Evolutionary conservation across 1,140 invertebrate species (phyloP).

Genomic region (Trichonephila clavata): DNA sequence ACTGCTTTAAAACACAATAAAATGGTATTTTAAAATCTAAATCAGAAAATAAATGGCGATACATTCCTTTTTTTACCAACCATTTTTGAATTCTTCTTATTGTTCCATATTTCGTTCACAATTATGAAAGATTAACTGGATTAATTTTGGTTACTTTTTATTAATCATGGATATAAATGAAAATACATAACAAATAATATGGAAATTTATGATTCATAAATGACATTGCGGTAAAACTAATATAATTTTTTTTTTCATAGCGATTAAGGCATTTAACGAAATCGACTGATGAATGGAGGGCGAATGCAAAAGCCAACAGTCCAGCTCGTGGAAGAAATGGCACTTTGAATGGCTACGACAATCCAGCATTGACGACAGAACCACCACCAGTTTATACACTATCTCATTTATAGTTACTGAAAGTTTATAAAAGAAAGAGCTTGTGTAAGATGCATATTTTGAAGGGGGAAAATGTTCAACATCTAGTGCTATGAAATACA

Average conservation of each 20-base stretch:
- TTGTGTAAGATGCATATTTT: neutral
- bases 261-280: conserved; percentile 29
- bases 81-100: too few relatives aligned
- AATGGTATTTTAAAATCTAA: too few relatives aligned
- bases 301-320: conserved; percentile 62
- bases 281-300: conserved; percentile 53
- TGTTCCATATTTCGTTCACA: too few relatives aligned
- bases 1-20: too few relatives aligned
- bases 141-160: too few relatives aligned
- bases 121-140: too few relatives aligned
- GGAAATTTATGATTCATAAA: too few relatives aligned
- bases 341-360: conserved; percentile 59
- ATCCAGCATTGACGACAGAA: conserved; percentile 53
- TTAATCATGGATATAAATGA: too few relatives aligned
- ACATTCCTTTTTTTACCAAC: too few relatives aligned
- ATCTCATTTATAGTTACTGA: conserved; percentile 51
- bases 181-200: too few relatives aligned
- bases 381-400: conserved; percentile 62
- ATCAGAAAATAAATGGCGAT: too few relatives aligned
- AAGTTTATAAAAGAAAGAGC: neutral
- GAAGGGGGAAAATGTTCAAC: neutral
- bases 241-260: conserved; percentile 7
- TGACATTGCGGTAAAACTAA: too few relatives aligned
- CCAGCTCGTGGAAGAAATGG: neutral
- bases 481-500: neutral